Base-by-base conservation (phyloP, 35 echinoderm and acorn worm genomes). In the Amphiura filiformis region DNA sequence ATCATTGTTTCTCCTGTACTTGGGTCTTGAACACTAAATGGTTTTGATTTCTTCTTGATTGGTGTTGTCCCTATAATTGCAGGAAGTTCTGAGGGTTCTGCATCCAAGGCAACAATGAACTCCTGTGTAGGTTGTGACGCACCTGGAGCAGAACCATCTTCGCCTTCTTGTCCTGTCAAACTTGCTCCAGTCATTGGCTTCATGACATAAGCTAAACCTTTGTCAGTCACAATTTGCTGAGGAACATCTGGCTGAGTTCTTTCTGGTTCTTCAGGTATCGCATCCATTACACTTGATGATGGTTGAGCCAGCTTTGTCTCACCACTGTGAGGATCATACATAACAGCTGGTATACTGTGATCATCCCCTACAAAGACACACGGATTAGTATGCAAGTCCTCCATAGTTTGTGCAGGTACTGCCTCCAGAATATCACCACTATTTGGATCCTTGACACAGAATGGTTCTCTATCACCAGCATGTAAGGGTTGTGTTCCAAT, bases 191-290 rank as follows among this genome's bases (percentile, higher is more conserved):
- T 38, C 39, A 84, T 34, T 56, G 83, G 83, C 35, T 85, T 85
- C 34, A 89, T 20, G 20, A 89, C 80, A 80, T 84, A 90, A 47
- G 88, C 88, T 84, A 81, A 57, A 37, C 88, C 88, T 84, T 78
- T 44, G 32, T 90, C 88, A 52, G 88, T 90, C 0, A 90, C 12
- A 38, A 90, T 36, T 76, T 88, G 87, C 30, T 84, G 40, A 5
- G 40, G 20, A 36, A 85, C 47, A 64, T 47, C 1, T 65, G 83
- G 49, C 35, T 85, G 37, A 36, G 31, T 22, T 65, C 2, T 1
- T 70, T 70, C 26, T 70, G 61, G 61, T 4, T 70, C 61, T 30
- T 70, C 61, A 13, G 80, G 80, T 0, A 39, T 41, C 26, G 31
- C 23, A 11, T 31, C 82, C 14, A 33, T 15, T 13, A 32, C 35